Base-by-base conservation (phyloP, 2,797 vertebrate genomes). In the Psittacula derbiana region DNA sequence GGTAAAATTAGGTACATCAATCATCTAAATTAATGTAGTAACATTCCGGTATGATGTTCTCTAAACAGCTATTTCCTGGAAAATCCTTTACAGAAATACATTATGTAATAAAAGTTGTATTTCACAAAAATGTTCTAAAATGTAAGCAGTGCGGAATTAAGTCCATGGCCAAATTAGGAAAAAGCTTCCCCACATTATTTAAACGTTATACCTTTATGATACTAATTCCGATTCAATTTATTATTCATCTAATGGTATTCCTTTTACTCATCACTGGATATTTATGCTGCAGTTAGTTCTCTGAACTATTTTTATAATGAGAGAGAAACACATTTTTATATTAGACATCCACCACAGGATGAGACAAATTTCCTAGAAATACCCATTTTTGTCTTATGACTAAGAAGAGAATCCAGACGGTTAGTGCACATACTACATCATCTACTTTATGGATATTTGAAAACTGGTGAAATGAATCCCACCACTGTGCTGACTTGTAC, bases 81-180 rank as follows among this genome's bases (percentile, higher is more conserved):
- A 93, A 66, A 60, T 76, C 5, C 33, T 53, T 19, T 57, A 60
- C 5, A 90, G 41, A 83, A 74, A 71, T 28, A 53, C 10, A 41
- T 55, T 52, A 66, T 30, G 10, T 44, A 91, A 58, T 38, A 67
- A 3, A 73, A 57, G 11, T 12, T 52, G 49, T 61, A 82, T 27
- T 88, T 85, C 41, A 64, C 6, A 83, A 71, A 47, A 47, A n/a
- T 40, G 18, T 86, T 73, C 27, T 82, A 69, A 94, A 82, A 66
- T 44, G 20, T 10, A 71, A 83, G 15, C 40, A 72, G 11, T 19
- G 3, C 52, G 13, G 43, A 81, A 40, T 40, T 40, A 80, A 60
- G 12, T 33, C 18, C 40, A 16, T 17, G 33, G 44, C 16, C 17
- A 89, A 87, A 73, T 38, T 6, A 76, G 33, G 9, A 36, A 67